Base-by-base conservation (phyloP, 1,140 invertebrate genomes). In the Temnothorax curvispinosus region DNA sequence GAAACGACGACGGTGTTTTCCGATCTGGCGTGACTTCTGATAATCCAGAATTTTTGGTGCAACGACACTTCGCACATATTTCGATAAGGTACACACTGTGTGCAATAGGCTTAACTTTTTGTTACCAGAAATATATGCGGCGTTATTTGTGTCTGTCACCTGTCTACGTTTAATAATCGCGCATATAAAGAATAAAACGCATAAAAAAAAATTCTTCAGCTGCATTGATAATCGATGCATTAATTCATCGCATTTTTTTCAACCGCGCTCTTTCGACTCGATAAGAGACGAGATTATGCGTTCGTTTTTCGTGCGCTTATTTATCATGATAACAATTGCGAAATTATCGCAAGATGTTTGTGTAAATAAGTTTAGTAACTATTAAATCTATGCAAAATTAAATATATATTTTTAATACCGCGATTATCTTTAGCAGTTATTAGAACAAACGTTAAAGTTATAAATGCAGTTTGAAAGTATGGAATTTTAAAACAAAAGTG, bases 21-120 rank as follows among this genome's bases (percentile, higher is more conserved):
- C 18, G 58, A 69, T n/a, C 27, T 60, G 32, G 7, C 41, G 6
- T n/a, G 52, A 54, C 85, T 86, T 85, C 76, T 27, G 80, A 87
- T 87, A 86, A 89, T 76, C 32, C 47, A 38, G 76, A 89, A 91
- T 85, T 86, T 87, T 67, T 27, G 74, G 35, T 82, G 60, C 47
- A 85, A 76, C 60, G 69, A 84, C 27, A 77, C 58, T 38, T 87
- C 35, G 11, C 4, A 27, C 27, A 21, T 47, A 82, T 60, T 8
- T 8, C 38, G 85, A 88, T 78, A 80, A 80, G 21, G 8, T 8
- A 65, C 2, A 27, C 11, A 13, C 13, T 47, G 41, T 71, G 38
- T 50, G 4, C 47, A 38, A 74, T 58, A 41, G 58, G 44, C 27
- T 72, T 47, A 58, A 47, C 2, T 52, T 62, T 41, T 86, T 56